Base-by-base conservation (phyloP, 1,140 invertebrate genomes). In the Parasteatoda tepidariorum region DNA sequence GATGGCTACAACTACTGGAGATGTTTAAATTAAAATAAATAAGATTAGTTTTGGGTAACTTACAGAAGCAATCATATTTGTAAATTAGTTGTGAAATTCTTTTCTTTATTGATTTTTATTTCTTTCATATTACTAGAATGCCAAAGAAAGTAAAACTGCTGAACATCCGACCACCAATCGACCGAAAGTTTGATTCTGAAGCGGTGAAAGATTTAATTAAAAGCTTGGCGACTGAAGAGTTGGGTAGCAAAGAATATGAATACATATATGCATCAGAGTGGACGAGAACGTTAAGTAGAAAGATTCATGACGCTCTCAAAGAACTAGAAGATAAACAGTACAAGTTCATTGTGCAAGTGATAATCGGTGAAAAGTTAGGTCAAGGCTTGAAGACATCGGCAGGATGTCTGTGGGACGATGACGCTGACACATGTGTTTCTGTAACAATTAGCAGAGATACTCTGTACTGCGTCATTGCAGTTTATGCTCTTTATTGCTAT, bases 401-500 rank as follows among this genome's bases (percentile, higher is more conserved):
- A 9, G 67, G 78, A 0, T 70, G 78, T 24, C 38, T 81, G 24
- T 71, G 64, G 78, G 78, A 81, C 3, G 78, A 68, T 11, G 66
- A 81, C 24, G 70, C 78, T 2, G 78, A 81, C 7, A 55, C 54
- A 0, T 41, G 57, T 26, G 48, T 62, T 9, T 30, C 48, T 2
- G 78, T 70, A n/a, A 33, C 38, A 6, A 54, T 81, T 33, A 81
- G 26, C 9, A 71, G 57, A 11, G 66, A 81, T 2, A 30, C 78
- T 11, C 31, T 81, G 54, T 81, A 70, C 28, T 81, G 78, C 24
- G 38, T 81, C n/a, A 66, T 59, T 22, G 41, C 41, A 48, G 66
- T 81, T 2, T 81, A 28, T 41, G 66, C 48, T 13, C 48, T 68
- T 2, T 81, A 81, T 30, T 81, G 67, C 18, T 81, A 81, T 30